phyloP scores from a whole-genome alignment of 2,888 invertebrate genomes.

The Campoplex capitator region DNA sequence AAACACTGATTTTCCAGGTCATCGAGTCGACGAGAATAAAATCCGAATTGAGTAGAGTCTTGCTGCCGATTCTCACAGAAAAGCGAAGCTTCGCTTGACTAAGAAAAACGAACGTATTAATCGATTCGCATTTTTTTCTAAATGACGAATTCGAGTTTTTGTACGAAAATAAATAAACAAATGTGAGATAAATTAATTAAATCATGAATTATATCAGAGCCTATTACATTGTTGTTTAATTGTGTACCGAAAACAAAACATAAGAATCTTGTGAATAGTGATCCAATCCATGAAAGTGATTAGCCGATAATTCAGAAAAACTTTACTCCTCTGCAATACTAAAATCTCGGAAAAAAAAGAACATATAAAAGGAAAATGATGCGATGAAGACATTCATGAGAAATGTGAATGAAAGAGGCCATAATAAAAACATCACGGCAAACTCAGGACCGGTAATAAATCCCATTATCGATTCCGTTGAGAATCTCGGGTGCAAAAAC shows the following conservation, averaged over 20 bases:
- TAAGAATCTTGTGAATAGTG: not conserved
- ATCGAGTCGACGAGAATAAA: not conserved
- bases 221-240: too few species aligned
- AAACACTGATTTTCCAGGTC: constrained; percentile 29
- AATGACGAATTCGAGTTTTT: too few species aligned
- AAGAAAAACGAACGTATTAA: not conserved
- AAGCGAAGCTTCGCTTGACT: not conserved
- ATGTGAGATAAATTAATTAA: not conserved
- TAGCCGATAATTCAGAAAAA: not conserved
- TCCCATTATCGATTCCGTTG: constrained; percentile 16
- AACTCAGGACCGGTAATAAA: constrained; percentile 13
- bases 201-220: too few species aligned
- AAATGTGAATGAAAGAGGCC: not conserved
- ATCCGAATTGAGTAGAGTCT: not conserved
- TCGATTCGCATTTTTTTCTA: too few species aligned
- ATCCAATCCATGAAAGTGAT: not conserved
- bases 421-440: not conserved
- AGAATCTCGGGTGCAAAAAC: constrained; percentile 29
- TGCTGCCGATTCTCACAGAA: not conserved
- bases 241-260: not conserved
- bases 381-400: not conserved
- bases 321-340: not conserved
- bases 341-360: not conserved
- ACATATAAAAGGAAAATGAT: not conserved
- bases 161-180: not conserved